These are phyloP conservation scores for Didymodactylos carnosus DNA, from an alignment of 2,888 invertebrate species.

Conservation along the genomic window DNA sequence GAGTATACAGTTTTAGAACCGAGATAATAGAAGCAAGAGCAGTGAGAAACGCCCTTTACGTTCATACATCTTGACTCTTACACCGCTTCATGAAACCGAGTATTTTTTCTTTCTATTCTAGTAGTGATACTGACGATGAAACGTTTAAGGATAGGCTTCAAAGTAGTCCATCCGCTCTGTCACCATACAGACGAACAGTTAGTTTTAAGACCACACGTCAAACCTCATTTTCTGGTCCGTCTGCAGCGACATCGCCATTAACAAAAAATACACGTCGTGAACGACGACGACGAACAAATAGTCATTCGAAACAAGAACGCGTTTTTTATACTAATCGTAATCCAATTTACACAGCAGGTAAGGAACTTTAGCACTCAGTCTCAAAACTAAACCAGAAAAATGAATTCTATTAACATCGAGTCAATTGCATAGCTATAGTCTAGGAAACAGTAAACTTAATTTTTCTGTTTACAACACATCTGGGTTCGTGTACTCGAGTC, in stretches of 20 bases:
- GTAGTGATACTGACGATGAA: neutral
- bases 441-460: too few species aligned
- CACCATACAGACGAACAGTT: neutral
- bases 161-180: neutral
- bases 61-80: too few species aligned
- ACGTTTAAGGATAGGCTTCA: neutral
- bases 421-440: too few species aligned
- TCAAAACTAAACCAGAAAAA: too few species aligned
- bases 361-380: too few species aligned
- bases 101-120: neutral
- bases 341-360: neutral
- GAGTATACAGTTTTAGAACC: too few species aligned
- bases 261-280: neutral
- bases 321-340: neutral
- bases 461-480: too few species aligned
- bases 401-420: too few species aligned
- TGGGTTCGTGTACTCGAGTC: too few species aligned
- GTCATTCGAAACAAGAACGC: neutral
- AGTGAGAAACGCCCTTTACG: too few species aligned
- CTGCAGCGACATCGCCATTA: neutral
- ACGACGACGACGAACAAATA: neutral
- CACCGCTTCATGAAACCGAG: too few species aligned
- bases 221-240: neutral
- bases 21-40: too few species aligned
- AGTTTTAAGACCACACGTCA: neutral